Base-by-base conservation (phyloP, 2,113 vertebrate genomes). In the Syngnathoides biaculeatus region DNA sequence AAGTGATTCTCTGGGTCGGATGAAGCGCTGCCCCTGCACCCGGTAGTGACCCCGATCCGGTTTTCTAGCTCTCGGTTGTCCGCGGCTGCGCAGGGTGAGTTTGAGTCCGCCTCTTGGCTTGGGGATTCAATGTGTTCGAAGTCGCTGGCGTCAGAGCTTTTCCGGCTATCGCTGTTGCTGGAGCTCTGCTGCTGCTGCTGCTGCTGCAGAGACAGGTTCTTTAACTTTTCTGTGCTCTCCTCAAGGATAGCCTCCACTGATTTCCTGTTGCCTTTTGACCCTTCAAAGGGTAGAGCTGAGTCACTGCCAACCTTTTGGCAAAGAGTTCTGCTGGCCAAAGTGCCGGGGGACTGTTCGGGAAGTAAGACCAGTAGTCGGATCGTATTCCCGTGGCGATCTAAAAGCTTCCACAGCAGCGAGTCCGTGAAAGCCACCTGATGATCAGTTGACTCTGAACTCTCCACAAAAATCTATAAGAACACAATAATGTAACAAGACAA, bases 381-480 rank as follows among this genome's bases (percentile, higher is more conserved):
- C 8, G 97, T 99, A 85, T 99, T 99, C 35, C 95, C 96, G 5
- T 99, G 96, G 24, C 95, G 96, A 89, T 99, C 97, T 87, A 99
- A 70, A 17, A 98, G 94, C 80, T 94, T 98, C 97, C 97, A 99
- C 47, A 99, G 85, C 67, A 94, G 91, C 5, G 97, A 99, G 64
- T 98, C 96, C 1, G 94, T 92, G 75, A 99, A 99, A 0, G 90
- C 72, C 81, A 93, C 80, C 22, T 97, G 94, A 74, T 91, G 91
- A 89, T 99, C 97, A 13, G 85, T 66, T 1, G 93, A 93, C 77
- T 97, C 94, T 0, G 96, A 99, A 89, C 97, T 99, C 87, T 99
- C 97, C 45, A 98, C 89, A 79, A 98, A 99, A 67, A 99, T 94
- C 97, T 99, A 81, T 73, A n/a, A 17, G 68, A 39, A 59, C 55